Evolutionary conservation across 2,888 invertebrate genomes (phyloP), one percentile per base, ranked within the genome.

Genomic region (Amphipyra berbera): DNA sequence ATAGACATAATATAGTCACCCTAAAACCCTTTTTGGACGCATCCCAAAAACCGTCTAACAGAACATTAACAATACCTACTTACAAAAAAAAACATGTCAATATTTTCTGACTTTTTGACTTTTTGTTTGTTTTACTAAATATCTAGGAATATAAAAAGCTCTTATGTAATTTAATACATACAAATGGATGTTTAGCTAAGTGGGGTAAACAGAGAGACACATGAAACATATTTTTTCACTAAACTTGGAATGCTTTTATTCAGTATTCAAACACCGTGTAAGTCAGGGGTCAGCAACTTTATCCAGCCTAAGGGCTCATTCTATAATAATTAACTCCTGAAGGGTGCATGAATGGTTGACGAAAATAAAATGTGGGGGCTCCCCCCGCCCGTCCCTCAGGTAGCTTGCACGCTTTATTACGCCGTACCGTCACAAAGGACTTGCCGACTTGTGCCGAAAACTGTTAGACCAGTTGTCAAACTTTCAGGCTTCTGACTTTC

Each of bases 11-110:
- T 13, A 40, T 54, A 44, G 48, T n/a, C 12, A 55, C 14, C 37
- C 48, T 49, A 42, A 40, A 53, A 40, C 33, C 41, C 38, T 53
- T 53, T 52, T 44, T 44, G 21, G 21, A 9, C 4, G 21, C 21
- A 15, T 21, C 21, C 40, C 40, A n/a, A 13, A 40, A 13, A 13
- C 40, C 1, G 40, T 40, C 0, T 5, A 13, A 38, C n/a, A 38
- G n/a, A 40, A 40, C 2, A 13, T 13, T 13, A 13, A 6, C 3
- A 5, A 40, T 1, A 3, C 3, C 21, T 21, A 21, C 21, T n/a
- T n/a, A 38, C n/a, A n/a, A 38, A 38, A 38, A 40, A 13, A 13
- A n/a, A 40, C 0, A 10, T 10, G 37, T 37, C 10, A 37, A 10
- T 37, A 10, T 10, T 10, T 12, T 37, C 9, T 37, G 37, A 7